Percentiles rank a stretch among this genome's conserved stretches.
These are phyloP conservation scores for Typhlichthys subterraneus DNA, from an alignment of 2,797 vertebrate genomes.

Conservation along the genomic window DNA sequence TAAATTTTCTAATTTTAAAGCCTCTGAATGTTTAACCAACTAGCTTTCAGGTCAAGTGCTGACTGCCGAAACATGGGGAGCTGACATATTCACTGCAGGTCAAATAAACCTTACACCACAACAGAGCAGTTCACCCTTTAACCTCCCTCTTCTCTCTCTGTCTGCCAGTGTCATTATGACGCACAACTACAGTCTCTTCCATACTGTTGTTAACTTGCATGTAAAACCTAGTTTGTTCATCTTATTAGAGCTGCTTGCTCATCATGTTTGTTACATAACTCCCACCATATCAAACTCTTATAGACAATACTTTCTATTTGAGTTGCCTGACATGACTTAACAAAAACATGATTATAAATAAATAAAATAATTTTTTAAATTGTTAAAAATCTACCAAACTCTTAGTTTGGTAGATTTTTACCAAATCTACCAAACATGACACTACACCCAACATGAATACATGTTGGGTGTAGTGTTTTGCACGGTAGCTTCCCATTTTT, in stretches of 20 bases:
- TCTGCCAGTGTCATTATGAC: conserved; percentile 18
- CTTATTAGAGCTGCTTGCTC: conserved; percentile 28
- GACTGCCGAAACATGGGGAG: conserved; percentile 35
- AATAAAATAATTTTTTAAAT: no score
- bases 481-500: conserved; percentile 27
- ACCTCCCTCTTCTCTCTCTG: conserved; percentile 13
- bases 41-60: conserved; percentile 35
- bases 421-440: no score
- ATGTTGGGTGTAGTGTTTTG: background rate
- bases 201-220: conserved; percentile 24
- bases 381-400: no score
- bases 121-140: conserved; percentile 27
- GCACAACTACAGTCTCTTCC: conserved; percentile 14
- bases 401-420: no score
- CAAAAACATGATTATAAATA: background rate
- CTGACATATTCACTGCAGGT: conserved; percentile 24
- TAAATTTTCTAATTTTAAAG: conserved; percentile 39
- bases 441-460: no score
- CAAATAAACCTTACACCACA: conserved; percentile 25
- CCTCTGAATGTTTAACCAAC: conserved; percentile 30
- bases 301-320: conserved; percentile 39
- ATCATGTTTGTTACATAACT: conserved; percentile 37
- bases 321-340: conserved; percentile 49
- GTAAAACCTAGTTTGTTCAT: conserved; percentile 19
- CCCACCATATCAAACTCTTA: conserved; percentile 43